phyloP scores from a whole-genome alignment of 2,888 invertebrate species.

The Hipparchia semele region DNA sequence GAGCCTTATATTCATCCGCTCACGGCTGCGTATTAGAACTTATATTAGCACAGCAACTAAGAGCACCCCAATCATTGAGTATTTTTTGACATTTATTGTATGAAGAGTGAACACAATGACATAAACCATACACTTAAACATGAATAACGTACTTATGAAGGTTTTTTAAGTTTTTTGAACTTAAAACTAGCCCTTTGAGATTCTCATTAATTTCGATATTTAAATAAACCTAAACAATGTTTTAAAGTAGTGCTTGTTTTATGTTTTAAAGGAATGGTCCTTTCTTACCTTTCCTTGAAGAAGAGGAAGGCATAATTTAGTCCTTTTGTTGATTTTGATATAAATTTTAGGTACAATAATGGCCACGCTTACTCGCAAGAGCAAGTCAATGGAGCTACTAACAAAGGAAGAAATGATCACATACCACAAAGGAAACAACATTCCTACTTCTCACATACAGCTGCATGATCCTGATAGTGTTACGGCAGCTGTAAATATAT shows the following conservation, averaged over 20 bases:
- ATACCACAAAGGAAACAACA: constrained; percentile 93
- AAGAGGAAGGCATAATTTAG: neutral
- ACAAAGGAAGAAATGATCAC: constrained; percentile 97
- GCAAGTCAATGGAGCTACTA: constrained; percentile 89
- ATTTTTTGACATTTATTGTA: too few species aligned
- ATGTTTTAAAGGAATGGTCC: neutral
- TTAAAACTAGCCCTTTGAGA: too few species aligned
- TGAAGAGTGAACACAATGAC: too few species aligned
- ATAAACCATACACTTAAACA: too few species aligned
- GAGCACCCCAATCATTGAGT: too few species aligned
- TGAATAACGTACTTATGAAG: too few species aligned
- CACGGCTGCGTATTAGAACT: too few species aligned
- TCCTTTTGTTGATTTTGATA: neutral
- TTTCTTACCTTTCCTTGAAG: neutral
- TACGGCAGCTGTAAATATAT: constrained; percentile 93
- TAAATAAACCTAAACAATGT: too few species aligned
- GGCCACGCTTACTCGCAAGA: constrained; percentile 91
- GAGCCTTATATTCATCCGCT: neutral
- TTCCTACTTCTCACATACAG: constrained; percentile 96
- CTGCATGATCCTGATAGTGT: constrained; percentile 98
- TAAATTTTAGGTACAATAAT: constrained; percentile 86
- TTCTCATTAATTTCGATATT: too few species aligned
- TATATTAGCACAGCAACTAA: too few species aligned
- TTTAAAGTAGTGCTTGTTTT: neutral
- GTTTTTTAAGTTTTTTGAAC: too few species aligned